phyloP scores from a whole-genome alignment of 2,888 invertebrate genomes.

The Dryadula phaetusa region DNA sequence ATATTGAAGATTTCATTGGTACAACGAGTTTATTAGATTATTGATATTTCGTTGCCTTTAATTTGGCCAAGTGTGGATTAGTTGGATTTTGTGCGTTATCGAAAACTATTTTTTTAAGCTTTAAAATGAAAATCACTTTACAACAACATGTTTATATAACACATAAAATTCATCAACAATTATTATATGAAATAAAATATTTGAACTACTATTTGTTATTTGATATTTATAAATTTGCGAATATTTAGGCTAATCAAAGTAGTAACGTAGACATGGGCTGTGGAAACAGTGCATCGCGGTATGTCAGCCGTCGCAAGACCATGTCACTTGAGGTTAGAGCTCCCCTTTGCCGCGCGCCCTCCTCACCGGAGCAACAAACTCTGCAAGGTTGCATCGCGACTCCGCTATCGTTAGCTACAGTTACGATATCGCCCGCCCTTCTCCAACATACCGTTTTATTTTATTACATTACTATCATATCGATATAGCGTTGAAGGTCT shows the following conservation, averaged over 20 bases:
- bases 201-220: neutral
- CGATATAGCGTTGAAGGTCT: slow-evolving; percentile 71
- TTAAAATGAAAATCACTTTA: no score
- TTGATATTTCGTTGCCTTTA: neutral
- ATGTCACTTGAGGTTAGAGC: slow-evolving; percentile 46
- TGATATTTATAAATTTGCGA: neutral
- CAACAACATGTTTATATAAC: no score
- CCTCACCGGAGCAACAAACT: slow-evolving; percentile 77
- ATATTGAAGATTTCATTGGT: neutral
- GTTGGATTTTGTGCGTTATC: no score
- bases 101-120: neutral
- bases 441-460: slow-evolving; percentile 75
- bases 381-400: slow-evolving; percentile 80
- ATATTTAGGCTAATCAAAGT: neutral
- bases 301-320: slow-evolving; percentile 44
- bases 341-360: slow-evolving; percentile 49
- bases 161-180: no score
- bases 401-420: slow-evolving; percentile 74
- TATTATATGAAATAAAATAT: neutral
- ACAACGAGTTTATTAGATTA: neutral
- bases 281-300: slow-evolving; percentile 42
- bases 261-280: slow-evolving; percentile 3
- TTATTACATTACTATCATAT: slow-evolving; percentile 75
- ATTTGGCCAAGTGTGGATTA: no score
- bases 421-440: slow-evolving; percentile 81